A percentile compares a stretch with the other conserved stretches of the same genome.
Evolutionary conservation across 2,888 invertebrate genomes (phyloP).

Genomic region (Strigamia crassipes): DNA sequence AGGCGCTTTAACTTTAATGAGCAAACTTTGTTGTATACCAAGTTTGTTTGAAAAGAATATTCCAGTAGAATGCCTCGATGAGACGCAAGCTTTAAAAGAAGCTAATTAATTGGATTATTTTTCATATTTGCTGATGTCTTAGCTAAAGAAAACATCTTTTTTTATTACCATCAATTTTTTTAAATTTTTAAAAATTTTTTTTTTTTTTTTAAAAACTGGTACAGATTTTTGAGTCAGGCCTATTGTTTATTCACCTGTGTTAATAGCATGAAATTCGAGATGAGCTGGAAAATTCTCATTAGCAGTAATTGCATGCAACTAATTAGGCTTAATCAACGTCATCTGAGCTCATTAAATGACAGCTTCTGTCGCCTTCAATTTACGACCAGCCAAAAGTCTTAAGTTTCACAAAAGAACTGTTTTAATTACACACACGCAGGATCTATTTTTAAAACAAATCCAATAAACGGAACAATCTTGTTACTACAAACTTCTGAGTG

Average conservation of each 20-base stretch:
- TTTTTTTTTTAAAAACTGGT: neutral
- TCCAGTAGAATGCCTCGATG: constrained; percentile 8
- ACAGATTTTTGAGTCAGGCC: constrained; percentile 1
- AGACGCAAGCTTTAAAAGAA: neutral
- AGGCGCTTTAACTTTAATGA: neutral
- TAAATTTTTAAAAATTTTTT: neutral
- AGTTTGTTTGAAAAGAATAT: neutral
- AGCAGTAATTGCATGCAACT: constrained; percentile 31
- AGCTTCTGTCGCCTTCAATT: constrained; percentile 23
- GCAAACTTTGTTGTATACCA: neutral
- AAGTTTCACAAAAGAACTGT: constrained; percentile 7
- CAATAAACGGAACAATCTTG: neutral
- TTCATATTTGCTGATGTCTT: constrained; percentile 21
- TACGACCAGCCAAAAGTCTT: constrained; percentile 6
- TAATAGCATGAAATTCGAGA: constrained; percentile 19
- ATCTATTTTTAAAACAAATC: neutral
- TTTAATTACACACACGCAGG: neutral
- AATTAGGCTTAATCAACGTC: constrained; percentile 32
- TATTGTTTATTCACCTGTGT: constrained; percentile 35
- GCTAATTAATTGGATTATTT: constrained; percentile 25
- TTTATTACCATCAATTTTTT: no score
- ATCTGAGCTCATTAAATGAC: constrained; percentile 32
- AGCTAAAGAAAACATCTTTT: neutral
- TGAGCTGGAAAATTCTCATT: constrained; percentile 32
- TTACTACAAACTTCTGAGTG: no score